Evolutionary conservation across 2,797 vertebrate genomes (phyloP), one percentile per base, ranked within the genome.

Genomic region (Argyrosomus regius): DNA sequence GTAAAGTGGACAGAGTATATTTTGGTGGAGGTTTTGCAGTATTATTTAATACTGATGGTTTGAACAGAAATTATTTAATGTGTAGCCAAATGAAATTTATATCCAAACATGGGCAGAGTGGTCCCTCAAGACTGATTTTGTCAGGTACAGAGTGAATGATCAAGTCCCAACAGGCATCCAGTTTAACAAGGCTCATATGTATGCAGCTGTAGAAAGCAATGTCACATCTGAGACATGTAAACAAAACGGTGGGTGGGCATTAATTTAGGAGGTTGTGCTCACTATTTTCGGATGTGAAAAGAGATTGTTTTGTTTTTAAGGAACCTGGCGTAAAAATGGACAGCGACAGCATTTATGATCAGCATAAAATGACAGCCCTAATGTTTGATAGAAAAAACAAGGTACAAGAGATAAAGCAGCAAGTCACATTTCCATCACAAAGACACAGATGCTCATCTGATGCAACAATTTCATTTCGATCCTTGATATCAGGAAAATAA

Each of bases 381-480:
- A 92, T 79, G 83, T 92, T 81, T 60, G 80, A 91, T 84, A 92
- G 86, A 91, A 91, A 90, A 91, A 91, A 86, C 87, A 88, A 91
- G 60, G 81, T 84, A 92, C 84, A 90, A 87, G 91, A 91, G 78
- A 90, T 88, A 92, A 95, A 94, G 91, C 92, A 91, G 93, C 93
- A 92, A 92, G 88, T 95, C 90, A 94, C 91, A 89, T 91, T 95
- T 93, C 81, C 87, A 90, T 93, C 90, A 92, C 88, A 85, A 91
- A 93, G 84, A 93, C 92, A 93, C 91, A 84, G 86, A 93, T 85
- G 83, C 84, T 91, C 86, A 86, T 93, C 88, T 85, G 92, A 92
- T 85, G 89, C 81, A 81, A 92, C 82, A 75, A 78, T 87, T 93
- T 90, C 82, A 85, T 75, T 89, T 82, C 69, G 82, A 92, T 90